Evolutionary conservation across 2,888 invertebrate species (phyloP), one percentile per base, ranked within the genome.

Genomic region (Phengaris alcon): DNA sequence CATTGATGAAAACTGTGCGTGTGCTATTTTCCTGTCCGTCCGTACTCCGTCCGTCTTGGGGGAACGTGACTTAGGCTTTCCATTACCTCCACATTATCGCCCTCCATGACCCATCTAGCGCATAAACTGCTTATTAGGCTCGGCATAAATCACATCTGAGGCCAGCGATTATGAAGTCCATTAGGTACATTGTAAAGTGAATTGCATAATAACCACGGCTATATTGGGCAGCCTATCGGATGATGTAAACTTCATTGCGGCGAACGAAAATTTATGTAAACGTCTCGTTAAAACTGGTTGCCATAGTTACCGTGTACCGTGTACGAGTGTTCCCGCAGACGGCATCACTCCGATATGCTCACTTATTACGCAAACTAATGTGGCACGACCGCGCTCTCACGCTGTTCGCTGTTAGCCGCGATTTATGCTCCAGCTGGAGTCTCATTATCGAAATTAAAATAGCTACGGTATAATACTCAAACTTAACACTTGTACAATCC

Each of bases 401-500:
- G 90, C 86, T 90, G 85, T 22, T 12, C 51, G 70, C 81, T 75
- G 55, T 55, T 69, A 90, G 87, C 84, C 86, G 81, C 86, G 87
- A 88, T 90, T 89, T 90, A 89, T 90, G 88, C 87, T 86, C 87
- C 88, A 86, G 85, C 85, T 80, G 82, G 79, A 85, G 87, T 87
- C 90, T 90, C 88, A 89, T 91, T 91, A 90, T 85, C 86, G 83
- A 85, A 85, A 89, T 89, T 87, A 88, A 88, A 88, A 88, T 85
- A 83, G 82, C 84, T 82, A 84, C 57, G 13, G 35, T 72, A 72
- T 22, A 22, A 59, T 64, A 35, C 64, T 35, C 12, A 44, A 64
- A 64, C 59, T 10, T 22, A 22, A 59, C 35, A 64, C 64, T 64
- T 35, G 64, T 35, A 35, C 35, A 64, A 64, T 64, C 64, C 12